phyloP scores from a whole-genome alignment of 2,888 invertebrate genomes.

The Belgica antarctica region DNA sequence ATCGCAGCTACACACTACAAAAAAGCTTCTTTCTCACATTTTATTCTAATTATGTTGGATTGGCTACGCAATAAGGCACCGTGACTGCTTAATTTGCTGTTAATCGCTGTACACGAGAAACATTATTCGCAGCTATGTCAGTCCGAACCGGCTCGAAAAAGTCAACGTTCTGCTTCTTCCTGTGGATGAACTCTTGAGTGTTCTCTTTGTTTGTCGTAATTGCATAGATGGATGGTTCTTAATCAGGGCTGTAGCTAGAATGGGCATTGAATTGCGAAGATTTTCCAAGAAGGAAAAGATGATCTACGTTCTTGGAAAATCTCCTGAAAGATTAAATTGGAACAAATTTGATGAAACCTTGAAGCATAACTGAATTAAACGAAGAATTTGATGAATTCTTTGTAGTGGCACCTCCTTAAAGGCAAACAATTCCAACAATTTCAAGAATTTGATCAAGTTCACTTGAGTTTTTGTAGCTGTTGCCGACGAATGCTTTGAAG shows the following conservation, averaged over 20 bases:
- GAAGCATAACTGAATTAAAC: too few relatives aligned
- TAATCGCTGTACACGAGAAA: constrained; percentile 13
- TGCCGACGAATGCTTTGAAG: too few relatives aligned
- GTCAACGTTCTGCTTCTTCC: constrained; percentile 37
- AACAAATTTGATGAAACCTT: too few relatives aligned
- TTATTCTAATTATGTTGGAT: not conserved
- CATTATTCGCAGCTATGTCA: not conserved
- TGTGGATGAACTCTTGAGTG: not conserved
- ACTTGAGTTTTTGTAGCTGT: too few relatives aligned
- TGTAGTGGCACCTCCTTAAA: not conserved
- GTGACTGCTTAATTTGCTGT: not conserved
- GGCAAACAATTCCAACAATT: not conserved
- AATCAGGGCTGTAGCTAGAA: too few relatives aligned
- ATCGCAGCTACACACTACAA: too few relatives aligned
- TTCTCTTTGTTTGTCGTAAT: not conserved
- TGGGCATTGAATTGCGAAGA: not conserved
- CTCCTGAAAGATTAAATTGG: too few relatives aligned
- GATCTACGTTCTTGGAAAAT: too few relatives aligned
- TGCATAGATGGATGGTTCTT: not conserved
- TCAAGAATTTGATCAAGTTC: too few relatives aligned
- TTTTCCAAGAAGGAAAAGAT: too few relatives aligned
- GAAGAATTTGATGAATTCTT: not conserved
- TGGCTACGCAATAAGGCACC: constrained; percentile 16
- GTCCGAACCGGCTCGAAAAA: too few relatives aligned
- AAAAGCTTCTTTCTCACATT: not conserved